Evolutionary conservation across 2,113 vertebrate species (phyloP).

Genomic region (Tachycineta bicolor): DNA sequence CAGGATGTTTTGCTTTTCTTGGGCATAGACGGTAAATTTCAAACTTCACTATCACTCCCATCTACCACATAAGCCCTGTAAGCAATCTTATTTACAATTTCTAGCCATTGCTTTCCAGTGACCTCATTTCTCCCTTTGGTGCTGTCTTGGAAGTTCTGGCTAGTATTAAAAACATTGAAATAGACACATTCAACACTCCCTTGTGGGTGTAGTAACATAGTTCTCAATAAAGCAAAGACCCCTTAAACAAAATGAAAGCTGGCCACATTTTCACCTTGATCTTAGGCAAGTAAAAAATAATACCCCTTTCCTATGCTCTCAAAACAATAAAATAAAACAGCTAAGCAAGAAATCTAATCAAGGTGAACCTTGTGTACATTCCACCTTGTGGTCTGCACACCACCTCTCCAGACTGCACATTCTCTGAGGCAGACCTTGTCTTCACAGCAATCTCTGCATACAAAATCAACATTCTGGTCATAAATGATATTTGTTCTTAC

Average conservation of each 20-base stretch:
- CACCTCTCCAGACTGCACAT: background rate
- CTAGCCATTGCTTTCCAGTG: background rate
- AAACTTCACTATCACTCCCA: background rate
- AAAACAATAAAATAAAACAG: background rate
- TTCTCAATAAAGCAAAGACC: background rate
- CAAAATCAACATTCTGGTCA: background rate
- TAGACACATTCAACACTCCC: background rate
- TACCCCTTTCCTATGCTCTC: background rate
- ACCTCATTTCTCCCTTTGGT: slow-evolving; percentile 24
- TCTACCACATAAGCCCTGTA: background rate
- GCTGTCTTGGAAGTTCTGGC: background rate
- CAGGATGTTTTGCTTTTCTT: background rate
- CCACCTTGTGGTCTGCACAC: background rate
- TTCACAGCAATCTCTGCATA: background rate
- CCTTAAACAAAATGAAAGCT: background rate
- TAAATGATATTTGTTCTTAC: background rate
- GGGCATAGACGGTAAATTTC: slow-evolving; percentile 34
- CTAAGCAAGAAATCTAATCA: background rate
- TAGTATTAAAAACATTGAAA: background rate
- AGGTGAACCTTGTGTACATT: background rate
- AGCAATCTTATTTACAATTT: background rate
- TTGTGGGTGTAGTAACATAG: background rate
- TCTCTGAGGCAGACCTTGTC: background rate
- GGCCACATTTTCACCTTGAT: background rate
- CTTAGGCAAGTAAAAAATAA: background rate